Conservation (phyloP, 2,888 invertebrate species). For the Ormyrus rosae region DNA sequence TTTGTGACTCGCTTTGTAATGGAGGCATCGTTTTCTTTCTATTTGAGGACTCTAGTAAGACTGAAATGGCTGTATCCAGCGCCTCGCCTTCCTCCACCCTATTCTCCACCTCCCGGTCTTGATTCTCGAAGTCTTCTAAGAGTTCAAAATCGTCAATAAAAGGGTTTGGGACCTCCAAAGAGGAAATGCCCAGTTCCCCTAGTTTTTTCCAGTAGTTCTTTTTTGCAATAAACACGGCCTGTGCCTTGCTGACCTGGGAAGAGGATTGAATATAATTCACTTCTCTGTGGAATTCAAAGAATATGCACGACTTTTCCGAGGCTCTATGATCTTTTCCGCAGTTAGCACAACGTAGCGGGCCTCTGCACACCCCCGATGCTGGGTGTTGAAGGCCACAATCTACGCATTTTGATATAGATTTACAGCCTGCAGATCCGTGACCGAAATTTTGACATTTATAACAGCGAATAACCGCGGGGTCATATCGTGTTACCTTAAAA, state of each 20-base stretch:
- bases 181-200: neutral
- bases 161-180: too few relatives aligned
- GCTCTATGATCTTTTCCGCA: neutral
- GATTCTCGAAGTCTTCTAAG: too few relatives aligned
- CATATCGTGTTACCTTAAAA: neutral
- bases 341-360: neutral
- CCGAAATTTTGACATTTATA: constrained; percentile 22
- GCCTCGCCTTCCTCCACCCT: too few relatives aligned
- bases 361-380: neutral
- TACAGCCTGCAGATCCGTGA: neutral
- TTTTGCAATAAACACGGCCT: neutral
- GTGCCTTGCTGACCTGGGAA: neutral
- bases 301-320: neutral
- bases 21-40: too few relatives aligned
- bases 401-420: neutral
- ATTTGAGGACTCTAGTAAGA: too few relatives aligned
- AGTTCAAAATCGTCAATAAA: too few relatives aligned
- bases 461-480: neutral
- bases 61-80: too few relatives aligned
- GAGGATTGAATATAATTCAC: neutral
- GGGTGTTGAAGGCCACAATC: neutral
- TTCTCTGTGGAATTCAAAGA: constrained; percentile 2
- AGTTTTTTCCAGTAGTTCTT: neutral
- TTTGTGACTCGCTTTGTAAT: too few relatives aligned
- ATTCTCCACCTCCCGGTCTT: too few relatives aligned